Evolutionary conservation across 2,888 invertebrate genomes (phyloP), one percentile per base, ranked within the genome.

Genomic region (Sphinx pinastri): DNA sequence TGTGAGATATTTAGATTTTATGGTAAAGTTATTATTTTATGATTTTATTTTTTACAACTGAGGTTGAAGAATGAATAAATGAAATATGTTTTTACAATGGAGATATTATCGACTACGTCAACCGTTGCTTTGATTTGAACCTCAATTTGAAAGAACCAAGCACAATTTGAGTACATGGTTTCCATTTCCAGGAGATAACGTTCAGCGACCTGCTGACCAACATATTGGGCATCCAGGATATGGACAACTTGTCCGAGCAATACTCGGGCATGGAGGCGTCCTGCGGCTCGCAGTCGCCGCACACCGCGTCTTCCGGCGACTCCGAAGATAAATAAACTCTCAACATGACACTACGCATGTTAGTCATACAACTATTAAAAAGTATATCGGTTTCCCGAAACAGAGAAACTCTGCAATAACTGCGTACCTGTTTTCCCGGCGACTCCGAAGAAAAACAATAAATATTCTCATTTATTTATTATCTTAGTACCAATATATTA

Each of bases 221-320:
- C 72, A 91, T 95, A 70, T 84, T 95, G 73, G 95, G 95, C 2
- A 90, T 95, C 67, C 92, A 92, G 71, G 91, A 93, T 38, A 69
- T 83, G 47, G 90, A 90, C 31, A 80, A 83, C 38, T 49, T 79
- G 2, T 86, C 89, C 0, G 88, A 90, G 38, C 81, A 82, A 69
- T 74, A 74, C 51, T 90, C 89, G 0, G 73, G 68, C 0, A 72
- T 76, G 51, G 85, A 77, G 5, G 19, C 13, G 0, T 88, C 88
- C 0, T 57, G 51, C 47, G 52, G 19, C 3, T 57, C 76, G 49
- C 81, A 73, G 6, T 60, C 76, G 0, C 73, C 79, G 60, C 77
- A 76, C 4, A 83, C 83, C 0, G 8, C 73, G 3, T 73, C 73
- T 0, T 78, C 81, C 0, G 13, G 68, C 0, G 81, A 81, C 7